Evolutionary conservation across 2,797 vertebrate genomes (phyloP).

Genomic region (Peromyscus melanophrys): DNA sequence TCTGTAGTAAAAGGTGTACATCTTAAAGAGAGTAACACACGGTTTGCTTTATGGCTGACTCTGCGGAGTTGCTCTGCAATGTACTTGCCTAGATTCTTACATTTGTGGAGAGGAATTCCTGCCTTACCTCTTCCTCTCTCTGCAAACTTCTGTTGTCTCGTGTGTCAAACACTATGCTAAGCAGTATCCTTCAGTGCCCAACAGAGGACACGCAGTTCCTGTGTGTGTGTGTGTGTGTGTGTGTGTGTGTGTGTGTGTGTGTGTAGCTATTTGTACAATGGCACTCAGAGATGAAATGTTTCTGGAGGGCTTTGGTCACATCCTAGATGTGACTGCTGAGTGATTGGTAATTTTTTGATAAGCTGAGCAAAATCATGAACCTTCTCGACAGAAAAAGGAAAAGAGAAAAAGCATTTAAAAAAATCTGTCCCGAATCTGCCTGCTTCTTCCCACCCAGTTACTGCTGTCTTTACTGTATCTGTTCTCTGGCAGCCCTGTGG

Average conservation of each 20-base stretch:
- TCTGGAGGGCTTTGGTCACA: not conserved
- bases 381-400: not conserved
- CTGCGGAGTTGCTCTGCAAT: not conserved
- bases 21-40: not conserved
- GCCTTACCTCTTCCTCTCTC: not conserved
- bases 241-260: rapidly evolving
- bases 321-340: not conserved
- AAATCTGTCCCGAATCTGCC: not conserved
- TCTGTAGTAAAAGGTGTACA: not conserved
- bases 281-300: not conserved
- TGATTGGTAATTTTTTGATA: not conserved
- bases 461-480: not conserved
- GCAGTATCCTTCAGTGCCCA: not conserved
- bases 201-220: not conserved
- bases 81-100: not conserved
- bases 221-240: too few relatives aligned
- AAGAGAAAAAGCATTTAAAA: not conserved
- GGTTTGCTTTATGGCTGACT: not conserved
- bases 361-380: not conserved
- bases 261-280: not conserved
- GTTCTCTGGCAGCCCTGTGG: rapidly evolving
- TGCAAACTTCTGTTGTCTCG: not conserved
- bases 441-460: not conserved
- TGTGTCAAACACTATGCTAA: not conserved
- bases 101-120: not conserved